These are phyloP conservation scores for Coptodon bakossiorum DNA, from an alignment of 2,113 vertebrate genomes.

Conservation along the genomic window DNA sequence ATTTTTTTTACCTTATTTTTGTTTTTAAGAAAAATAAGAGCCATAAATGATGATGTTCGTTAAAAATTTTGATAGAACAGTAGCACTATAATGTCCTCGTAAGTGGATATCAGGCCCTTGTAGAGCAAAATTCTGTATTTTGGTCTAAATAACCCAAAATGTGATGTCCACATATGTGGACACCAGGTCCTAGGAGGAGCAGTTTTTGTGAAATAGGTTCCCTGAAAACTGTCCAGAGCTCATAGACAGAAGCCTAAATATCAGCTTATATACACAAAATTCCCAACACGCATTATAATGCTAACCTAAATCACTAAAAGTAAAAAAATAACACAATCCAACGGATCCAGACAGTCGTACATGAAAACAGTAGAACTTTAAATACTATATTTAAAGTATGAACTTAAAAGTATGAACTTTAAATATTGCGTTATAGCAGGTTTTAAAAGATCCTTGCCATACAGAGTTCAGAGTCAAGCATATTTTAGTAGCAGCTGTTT, in stretches of 20 bases:
- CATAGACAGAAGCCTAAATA: accelerated
- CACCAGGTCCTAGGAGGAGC: too few relatives aligned
- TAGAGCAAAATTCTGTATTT: too few relatives aligned
- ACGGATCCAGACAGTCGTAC: accelerated
- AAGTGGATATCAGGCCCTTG: too few relatives aligned
- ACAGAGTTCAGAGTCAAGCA: neutral
- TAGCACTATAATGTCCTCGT: too few relatives aligned
- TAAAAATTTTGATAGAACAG: too few relatives aligned
- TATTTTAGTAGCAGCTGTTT: neutral
- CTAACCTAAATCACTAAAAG: neutral
- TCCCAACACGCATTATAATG: neutral
- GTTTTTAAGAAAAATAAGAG: too few relatives aligned
- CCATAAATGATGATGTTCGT: too few relatives aligned
- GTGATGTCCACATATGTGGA: too few relatives aligned
- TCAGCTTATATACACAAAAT: neutral
- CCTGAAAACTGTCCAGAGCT: neutral
- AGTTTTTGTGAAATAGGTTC: neutral
- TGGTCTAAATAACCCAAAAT: too few relatives aligned
- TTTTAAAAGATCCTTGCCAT: too few relatives aligned
- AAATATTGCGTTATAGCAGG: neutral
- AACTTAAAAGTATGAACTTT: neutral
- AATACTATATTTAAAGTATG: too few relatives aligned
- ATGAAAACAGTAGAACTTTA: neutral
- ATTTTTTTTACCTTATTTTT: too few relatives aligned
- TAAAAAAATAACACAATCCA: neutral